Percentiles rank a stretch among this genome's conserved stretches.
phyloP scores from a whole-genome alignment of 1,140 invertebrate genomes.

The Lepeophtheirus salmonis region DNA sequence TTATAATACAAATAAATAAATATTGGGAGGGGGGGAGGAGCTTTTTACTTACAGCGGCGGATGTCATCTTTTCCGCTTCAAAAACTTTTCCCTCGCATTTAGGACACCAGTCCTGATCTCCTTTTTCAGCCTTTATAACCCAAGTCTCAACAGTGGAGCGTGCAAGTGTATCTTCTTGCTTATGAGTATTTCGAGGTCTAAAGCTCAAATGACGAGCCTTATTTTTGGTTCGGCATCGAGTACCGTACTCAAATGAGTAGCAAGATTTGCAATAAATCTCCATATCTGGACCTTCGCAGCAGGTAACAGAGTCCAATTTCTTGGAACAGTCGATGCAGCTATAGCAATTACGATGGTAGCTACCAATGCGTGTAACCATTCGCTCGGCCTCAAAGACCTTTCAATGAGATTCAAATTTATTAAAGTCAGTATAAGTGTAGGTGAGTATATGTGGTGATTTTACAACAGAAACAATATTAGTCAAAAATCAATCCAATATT shows the following conservation, averaged over 20 bases:
- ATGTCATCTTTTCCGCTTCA: constrained; percentile 64
- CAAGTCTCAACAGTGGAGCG: constrained; percentile 42
- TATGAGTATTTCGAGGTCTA: constrained; percentile 2
- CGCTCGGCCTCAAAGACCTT: constrained; percentile 18
- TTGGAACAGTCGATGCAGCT: constrained; percentile 34
- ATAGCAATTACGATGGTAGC: constrained; percentile 27
- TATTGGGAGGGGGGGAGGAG: no score
- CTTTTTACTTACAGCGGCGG: constrained; percentile 8
- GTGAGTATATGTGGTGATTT: no score
- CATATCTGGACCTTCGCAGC: constrained; percentile 63
- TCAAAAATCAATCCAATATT: no score
- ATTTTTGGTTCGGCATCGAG: constrained; percentile 33
- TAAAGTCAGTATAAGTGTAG: no score
- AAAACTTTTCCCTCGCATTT: constrained; percentile 58
- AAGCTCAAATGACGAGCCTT: constrained; percentile 2
- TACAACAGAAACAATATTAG: no score
- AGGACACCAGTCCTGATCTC: constrained; percentile 46
- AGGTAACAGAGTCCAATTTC: constrained; percentile 69
- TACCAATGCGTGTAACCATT: constrained; percentile 10
- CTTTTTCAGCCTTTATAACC: constrained; percentile 53
- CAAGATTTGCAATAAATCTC: constrained; percentile 78
- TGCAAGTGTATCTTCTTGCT: constrained; percentile 17
- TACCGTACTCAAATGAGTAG: constrained; percentile 61
- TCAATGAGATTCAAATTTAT: no score
- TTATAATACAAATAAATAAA: no score